Percentiles rank a stretch among this genome's conserved stretches.
These are phyloP conservation scores for Tetanocera ferruginea DNA, from an alignment of 2,888 invertebrate species.

Conservation along the genomic window DNA sequence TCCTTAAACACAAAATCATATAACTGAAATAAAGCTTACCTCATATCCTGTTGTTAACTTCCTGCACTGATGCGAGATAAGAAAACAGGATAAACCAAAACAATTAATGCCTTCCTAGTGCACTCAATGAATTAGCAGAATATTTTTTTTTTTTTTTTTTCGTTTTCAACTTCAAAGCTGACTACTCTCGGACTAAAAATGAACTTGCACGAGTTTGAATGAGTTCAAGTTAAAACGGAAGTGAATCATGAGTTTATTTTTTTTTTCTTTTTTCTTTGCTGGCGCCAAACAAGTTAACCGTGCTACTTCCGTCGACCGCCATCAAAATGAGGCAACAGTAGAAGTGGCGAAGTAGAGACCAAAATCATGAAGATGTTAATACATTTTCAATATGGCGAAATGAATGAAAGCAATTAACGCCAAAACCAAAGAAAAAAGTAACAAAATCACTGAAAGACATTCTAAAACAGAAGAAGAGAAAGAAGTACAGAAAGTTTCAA, in stretches of 20 bases:
- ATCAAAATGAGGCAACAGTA: background rate
- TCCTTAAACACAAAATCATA: no score
- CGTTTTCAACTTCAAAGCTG: no score
- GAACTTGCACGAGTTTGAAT: background rate
- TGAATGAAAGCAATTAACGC: slow-evolving; percentile 27
- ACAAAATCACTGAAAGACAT: background rate
- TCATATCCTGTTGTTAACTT: no score
- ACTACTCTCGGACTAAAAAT: no score
- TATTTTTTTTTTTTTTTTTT: no score
- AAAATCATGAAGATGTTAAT: background rate
- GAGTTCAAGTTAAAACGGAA: background rate
- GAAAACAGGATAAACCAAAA: no score
- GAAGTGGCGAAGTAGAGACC: background rate
- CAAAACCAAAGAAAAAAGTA: background rate
- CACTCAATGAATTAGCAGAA: no score
- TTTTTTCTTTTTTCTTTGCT: background rate
- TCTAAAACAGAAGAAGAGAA: background rate
- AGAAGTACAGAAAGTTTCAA: background rate
- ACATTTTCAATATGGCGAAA: background rate
- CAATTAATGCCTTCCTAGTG: no score
- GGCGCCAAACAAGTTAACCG: background rate
- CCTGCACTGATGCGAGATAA: no score
- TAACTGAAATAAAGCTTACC: no score
- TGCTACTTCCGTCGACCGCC: background rate
- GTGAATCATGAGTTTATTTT: background rate